A percentile compares a stretch with the other conserved stretches of the same genome.
phyloP scores from a whole-genome alignment of 2,888 invertebrate genomes.

The Diaphora mendica region DNA sequence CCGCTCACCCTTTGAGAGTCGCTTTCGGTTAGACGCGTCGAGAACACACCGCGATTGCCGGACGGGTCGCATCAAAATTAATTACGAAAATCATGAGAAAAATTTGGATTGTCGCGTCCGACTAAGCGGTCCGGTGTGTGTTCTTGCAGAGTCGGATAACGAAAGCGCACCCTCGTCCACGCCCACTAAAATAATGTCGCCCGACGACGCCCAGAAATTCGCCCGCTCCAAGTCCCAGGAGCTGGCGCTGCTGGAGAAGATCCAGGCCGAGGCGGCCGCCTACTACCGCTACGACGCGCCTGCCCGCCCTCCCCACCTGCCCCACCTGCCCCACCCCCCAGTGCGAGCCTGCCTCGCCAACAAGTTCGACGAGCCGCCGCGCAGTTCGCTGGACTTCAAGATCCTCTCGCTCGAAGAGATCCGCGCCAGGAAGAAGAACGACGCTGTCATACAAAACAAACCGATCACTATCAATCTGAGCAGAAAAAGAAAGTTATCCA shows the following conservation, averaged over 20 bases:
- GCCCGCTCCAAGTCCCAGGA: constrained; percentile 88
- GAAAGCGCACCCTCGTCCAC: constrained; percentile 89
- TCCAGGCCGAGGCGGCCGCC: constrained; percentile 91
- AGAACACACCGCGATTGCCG: constrained; percentile 78
- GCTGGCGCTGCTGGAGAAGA: constrained; percentile 89
- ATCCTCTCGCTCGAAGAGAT: constrained; percentile 85
- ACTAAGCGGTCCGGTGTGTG: constrained; percentile 82
- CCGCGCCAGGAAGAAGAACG: constrained; percentile 71
- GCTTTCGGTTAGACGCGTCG: constrained; percentile 73
- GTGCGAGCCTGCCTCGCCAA: constrained; percentile 64
- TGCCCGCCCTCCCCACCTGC: constrained; percentile 45
- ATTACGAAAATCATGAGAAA: constrained; percentile 81
- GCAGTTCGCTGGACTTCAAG: constrained; percentile 76
- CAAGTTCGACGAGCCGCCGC: constrained; percentile 47
- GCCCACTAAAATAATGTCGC: constrained; percentile 81
- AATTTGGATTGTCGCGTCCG: constrained; percentile 48
- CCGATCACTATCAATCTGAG: constrained; percentile 74
- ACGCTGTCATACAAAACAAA: constrained; percentile 58
- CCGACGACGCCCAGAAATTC: constrained; percentile 64
- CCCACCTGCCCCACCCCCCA: constrained; percentile 64
- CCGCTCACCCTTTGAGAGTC: constrained; percentile 68
- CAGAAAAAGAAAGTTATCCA: constrained; percentile 77
- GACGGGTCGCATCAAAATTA: constrained; percentile 80
- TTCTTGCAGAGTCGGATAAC: constrained; percentile 93
- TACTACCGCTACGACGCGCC: constrained; percentile 88